phyloP scores from a whole-genome alignment of 2,797 vertebrate genomes.

The Euphonia xanthogaster region DNA sequence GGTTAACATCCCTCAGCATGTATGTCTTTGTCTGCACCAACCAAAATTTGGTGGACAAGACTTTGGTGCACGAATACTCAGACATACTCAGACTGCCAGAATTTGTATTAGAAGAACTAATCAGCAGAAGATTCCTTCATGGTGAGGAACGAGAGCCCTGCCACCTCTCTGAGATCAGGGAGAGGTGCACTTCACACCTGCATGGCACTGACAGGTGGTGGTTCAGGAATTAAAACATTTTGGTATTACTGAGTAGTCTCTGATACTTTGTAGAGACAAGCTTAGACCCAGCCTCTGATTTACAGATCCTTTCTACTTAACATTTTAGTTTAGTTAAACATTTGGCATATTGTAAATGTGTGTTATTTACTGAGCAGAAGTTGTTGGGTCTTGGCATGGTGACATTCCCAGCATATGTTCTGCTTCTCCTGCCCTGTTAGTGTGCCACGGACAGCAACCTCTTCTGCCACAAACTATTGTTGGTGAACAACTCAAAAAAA shows the following conservation, averaged over 20 bases:
- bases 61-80: neutral
- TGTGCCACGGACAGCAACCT: neutral
- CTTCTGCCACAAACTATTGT: neutral
- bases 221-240: neutral
- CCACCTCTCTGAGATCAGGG: neutral
- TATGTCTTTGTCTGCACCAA: neutral
- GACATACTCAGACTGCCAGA: neutral
- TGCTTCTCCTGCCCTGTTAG: neutral
- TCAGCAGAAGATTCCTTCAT: neutral
- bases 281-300: neutral
- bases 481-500: neutral
- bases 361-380: neutral
- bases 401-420: rapidly evolving
- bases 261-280: neutral
- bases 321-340: neutral
- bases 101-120: neutral
- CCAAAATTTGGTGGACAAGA: neutral
- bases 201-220: neutral
- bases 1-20: neutral
- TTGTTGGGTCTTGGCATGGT: neutral
- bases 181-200: neutral
- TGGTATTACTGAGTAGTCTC: neutral
- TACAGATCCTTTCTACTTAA: neutral
- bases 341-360: neutral
- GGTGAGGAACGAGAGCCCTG: neutral